phyloP scores from a whole-genome alignment of 2,797 vertebrate species.

The Girardinus metallicus region DNA sequence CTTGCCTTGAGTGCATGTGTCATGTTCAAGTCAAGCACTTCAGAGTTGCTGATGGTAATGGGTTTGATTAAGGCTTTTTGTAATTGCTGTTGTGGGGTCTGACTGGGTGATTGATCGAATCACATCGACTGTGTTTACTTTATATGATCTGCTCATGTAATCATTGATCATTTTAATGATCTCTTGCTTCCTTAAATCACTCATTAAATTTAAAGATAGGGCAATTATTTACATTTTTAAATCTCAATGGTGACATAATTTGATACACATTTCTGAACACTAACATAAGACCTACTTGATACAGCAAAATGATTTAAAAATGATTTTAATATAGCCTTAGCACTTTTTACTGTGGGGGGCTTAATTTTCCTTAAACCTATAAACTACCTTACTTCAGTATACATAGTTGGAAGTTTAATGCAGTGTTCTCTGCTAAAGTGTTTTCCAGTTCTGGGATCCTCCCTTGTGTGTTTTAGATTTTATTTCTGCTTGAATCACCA shows the following conservation, averaged over 20 bases:
- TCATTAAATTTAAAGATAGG: constrained; percentile 42
- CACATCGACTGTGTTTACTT: constrained; percentile 40
- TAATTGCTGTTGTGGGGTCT: constrained; percentile 24
- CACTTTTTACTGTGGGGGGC: constrained; percentile 18
- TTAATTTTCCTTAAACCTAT: constrained; percentile 29
- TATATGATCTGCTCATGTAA: constrained; percentile 27
- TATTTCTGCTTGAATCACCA: constrained; percentile 40
- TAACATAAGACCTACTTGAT: constrained; percentile 36
- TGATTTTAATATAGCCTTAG: constrained; percentile 37
- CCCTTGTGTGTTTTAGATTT: constrained; percentile 33
- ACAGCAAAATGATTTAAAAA: constrained; percentile 25
- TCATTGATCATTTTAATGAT: constrained; percentile 62
- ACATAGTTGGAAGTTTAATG: constrained; percentile 55
- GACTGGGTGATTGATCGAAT: constrained; percentile 51
- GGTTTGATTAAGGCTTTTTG: constrained; percentile 39
- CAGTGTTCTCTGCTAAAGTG: constrained; percentile 27
- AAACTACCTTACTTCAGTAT: constrained; percentile 42
- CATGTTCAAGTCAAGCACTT: constrained; percentile 33
- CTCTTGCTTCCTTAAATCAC: constrained; percentile 28
- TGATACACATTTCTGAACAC: constrained; percentile 20
- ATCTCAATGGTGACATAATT: constrained; percentile 46
- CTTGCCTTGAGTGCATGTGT: constrained; percentile 44
- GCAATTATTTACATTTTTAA: constrained; percentile 51
- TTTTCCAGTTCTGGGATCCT: not conserved
- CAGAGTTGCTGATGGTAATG: constrained; percentile 36